These are phyloP conservation scores for Tadarida brasiliensis DNA, from an alignment of 2,797 vertebrate species.

Conservation along the genomic window DNA sequence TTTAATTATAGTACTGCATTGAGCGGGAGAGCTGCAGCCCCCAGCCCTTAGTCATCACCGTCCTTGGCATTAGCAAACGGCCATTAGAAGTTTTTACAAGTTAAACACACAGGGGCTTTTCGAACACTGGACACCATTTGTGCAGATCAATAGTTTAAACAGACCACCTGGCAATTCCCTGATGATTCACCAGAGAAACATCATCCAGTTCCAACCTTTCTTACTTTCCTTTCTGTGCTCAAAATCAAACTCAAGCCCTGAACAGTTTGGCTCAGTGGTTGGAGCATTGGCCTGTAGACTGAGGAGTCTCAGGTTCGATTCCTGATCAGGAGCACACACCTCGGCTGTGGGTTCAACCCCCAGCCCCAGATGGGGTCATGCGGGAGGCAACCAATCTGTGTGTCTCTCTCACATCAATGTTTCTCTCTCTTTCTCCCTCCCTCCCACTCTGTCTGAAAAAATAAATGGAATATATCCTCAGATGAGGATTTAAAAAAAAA, in stretches of 20 bases:
- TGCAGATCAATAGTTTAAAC: slow-evolving; percentile 23
- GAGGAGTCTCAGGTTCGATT: too few species aligned
- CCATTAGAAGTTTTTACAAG: not conserved
- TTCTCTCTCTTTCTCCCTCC: too few species aligned
- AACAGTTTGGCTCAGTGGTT: too few species aligned
- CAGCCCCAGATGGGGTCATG: too few species aligned
- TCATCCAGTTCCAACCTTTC: not conserved
- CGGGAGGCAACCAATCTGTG: too few species aligned
- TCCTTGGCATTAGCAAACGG: not conserved
- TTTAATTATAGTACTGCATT: not conserved
- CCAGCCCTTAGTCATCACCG: not conserved
- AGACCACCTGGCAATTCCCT: not conserved
- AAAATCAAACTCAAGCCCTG: not conserved
- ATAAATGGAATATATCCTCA: too few species aligned
- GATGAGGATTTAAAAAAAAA: too few species aligned
- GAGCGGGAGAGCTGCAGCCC: not conserved
- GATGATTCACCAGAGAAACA: not conserved
- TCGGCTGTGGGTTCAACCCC: too few species aligned
- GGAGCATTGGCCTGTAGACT: too few species aligned
- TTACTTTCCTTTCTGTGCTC: not conserved
- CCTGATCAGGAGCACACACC: too few species aligned
- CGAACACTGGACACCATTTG: not conserved
- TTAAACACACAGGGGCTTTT: not conserved
- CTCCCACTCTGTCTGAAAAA: too few species aligned
- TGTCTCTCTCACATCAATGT: too few species aligned